Evolutionary conservation across 1,140 invertebrate genomes (phyloP), one percentile per base, ranked within the genome.

Genomic region (Ylistrum balloti): DNA sequence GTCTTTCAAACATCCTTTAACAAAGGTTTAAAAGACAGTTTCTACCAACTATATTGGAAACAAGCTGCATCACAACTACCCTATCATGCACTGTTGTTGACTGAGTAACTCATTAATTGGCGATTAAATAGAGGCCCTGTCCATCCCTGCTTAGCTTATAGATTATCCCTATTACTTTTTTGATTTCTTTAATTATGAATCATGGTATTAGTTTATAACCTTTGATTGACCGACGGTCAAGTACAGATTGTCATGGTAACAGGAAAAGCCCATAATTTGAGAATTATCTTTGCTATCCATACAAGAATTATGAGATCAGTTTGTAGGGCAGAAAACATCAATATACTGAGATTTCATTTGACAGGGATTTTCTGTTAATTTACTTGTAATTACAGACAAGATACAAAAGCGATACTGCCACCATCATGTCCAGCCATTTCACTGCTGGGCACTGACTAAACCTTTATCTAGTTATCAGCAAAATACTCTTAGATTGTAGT

Each of bases 301-400:
- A 74, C 56, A 74, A n/a, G 56, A 74, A 74, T 74, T 74, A 74
- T 74, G 56, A 74, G 56, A 74, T 74, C 56, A 74, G 28, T 17
- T 74, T 28, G 56, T 74, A 74, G 56, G 56, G 56, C 1, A 28
- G 56, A 74, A 74, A 74, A 74, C 56, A 74, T 74, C 56, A 28
- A 74, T 74, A 74, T 28, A 74, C 5, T 0, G 1, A n/a, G 56
- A 74, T 74, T 74, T 74, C 56, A 74, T 74, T 74, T 74, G 56
- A 74, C 56, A 74, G 56, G 56, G 56, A 74, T 74, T 74, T 74
- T 74, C 56, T 74, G 56, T 74, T 74, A 74, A 74, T 74, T 74
- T 74, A 5, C n/a, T 74, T 74, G 56, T 74, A 74, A 74, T 74
- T 74, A 74, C 56, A 74, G 56, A 74, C 56, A 74, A 28, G 56